Percentiles rank a stretch among this genome's conserved stretches.
These are phyloP conservation scores for Tragelaphus strepsiceros DNA, from an alignment of 2,113 vertebrate species.

Conservation along the genomic window DNA sequence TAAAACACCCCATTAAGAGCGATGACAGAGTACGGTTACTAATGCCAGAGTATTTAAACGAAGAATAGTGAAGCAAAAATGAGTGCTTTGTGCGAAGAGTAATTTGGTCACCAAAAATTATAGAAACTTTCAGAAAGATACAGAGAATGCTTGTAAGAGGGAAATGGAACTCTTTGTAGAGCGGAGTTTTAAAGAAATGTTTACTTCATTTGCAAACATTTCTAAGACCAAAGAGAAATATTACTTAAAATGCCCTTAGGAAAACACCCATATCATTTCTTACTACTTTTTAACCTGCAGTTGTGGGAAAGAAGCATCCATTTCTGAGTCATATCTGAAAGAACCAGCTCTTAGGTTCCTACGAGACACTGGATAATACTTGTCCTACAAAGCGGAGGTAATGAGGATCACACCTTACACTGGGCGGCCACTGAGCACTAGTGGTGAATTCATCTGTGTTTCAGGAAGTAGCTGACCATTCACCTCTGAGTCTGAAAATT, in stretches of 20 bases:
- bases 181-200: background rate
- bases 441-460: background rate
- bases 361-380: background rate
- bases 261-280: background rate
- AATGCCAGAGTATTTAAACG: background rate
- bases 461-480: background rate
- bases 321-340: background rate
- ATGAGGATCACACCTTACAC: background rate
- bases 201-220: slow-evolving; percentile 32
- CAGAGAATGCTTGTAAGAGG: background rate
- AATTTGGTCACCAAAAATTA: slow-evolving; percentile 15
- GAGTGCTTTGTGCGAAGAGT: slow-evolving; percentile 4
- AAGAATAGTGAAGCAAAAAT: background rate
- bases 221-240: background rate
- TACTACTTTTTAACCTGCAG: background rate
- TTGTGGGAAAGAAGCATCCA: background rate
- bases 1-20: slow-evolving; percentile 23
- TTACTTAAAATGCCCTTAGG: background rate
- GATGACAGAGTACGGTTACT: slow-evolving; percentile 13
- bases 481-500: background rate
- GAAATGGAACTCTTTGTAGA: background rate
- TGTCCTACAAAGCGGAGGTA: background rate
- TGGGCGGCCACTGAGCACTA: background rate
- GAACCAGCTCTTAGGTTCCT: background rate
- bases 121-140: slow-evolving; percentile 6